phyloP scores from a whole-genome alignment of 2,797 vertebrate species.

The Enteromius radiatus region DNA sequence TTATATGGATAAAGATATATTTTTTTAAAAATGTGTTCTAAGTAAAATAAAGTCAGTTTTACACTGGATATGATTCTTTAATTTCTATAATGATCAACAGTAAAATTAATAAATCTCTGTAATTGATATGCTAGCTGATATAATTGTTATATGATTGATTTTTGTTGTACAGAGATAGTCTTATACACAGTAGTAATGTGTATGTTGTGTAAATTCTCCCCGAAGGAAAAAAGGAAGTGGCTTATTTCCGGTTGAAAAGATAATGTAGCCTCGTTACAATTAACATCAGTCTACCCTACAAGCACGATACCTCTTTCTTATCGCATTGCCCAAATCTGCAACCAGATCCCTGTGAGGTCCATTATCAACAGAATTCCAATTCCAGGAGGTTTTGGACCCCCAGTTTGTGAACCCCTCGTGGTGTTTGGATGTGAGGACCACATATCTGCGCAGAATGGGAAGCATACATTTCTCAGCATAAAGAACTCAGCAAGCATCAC shows the following conservation, averaged over 20 bases:
- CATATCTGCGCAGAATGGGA: slow-evolving; percentile 79
- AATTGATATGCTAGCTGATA: neutral
- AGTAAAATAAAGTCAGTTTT: neutral
- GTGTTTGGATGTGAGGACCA: slow-evolving; percentile 93
- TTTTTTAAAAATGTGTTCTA: neutral
- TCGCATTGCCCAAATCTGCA: slow-evolving; percentile 85
- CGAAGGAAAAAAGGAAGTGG: neutral
- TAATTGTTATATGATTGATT: neutral
- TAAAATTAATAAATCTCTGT: neutral
- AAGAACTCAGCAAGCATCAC: neutral
- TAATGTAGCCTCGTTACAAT: neutral
- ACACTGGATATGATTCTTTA: neutral
- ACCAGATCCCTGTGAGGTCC: slow-evolving; percentile 92
- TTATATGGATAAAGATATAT: too few relatives aligned
- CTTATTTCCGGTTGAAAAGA: neutral
- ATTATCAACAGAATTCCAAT: slow-evolving; percentile 91
- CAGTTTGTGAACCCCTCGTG: slow-evolving; percentile 98
- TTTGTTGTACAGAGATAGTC: neutral
- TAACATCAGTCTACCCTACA: neutral
- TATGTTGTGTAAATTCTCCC: neutral
- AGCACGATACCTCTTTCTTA: slow-evolving; percentile 73
- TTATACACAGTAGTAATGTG: too few relatives aligned
- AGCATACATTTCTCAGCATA: too few relatives aligned
- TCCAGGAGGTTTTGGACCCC: slow-evolving; percentile 89
- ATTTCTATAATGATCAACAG: neutral